Conservation (phyloP, 2,113 vertebrate genomes). For the Megalops atlanticus region DNA sequence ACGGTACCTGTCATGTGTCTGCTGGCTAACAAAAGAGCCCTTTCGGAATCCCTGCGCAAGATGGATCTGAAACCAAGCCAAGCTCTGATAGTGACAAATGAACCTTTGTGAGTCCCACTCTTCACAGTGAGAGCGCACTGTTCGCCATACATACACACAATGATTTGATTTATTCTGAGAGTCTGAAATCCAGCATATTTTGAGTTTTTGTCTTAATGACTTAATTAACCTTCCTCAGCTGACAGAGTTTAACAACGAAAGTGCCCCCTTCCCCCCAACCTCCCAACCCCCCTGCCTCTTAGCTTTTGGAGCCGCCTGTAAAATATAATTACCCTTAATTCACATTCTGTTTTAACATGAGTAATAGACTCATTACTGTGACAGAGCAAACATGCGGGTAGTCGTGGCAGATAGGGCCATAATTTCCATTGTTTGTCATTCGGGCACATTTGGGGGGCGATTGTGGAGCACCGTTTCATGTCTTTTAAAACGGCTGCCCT, state of each 20-base stretch:
- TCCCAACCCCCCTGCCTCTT: background rate
- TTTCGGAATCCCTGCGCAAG: constrained; percentile 3
- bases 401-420: constrained; percentile 42
- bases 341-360: constrained; percentile 53
- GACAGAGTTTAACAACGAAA: constrained; percentile 37
- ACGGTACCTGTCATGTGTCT: constrained; percentile 10
- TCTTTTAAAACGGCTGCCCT: background rate
- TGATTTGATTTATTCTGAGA: constrained; percentile 39
- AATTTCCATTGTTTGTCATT: constrained; percentile 39
- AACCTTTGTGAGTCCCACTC: constrained; percentile 29
- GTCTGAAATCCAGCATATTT: constrained; percentile 25
- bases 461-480: background rate
- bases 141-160: constrained; percentile 18
- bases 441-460: background rate
- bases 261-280: background rate
- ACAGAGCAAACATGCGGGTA: constrained; percentile 42
- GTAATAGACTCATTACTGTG: constrained; percentile 56
- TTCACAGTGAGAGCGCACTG: constrained; percentile 10
- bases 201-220: constrained; percentile 42
- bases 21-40: background rate
- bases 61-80: constrained; percentile 39
- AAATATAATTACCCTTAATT: constrained; percentile 56
- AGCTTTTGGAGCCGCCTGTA: constrained; percentile 30
- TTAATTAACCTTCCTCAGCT: constrained; percentile 53
- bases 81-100: constrained; percentile 57